These are phyloP conservation scores for Pelusios castaneus DNA, from an alignment of 2,113 vertebrate species.

Conservation along the genomic window DNA sequence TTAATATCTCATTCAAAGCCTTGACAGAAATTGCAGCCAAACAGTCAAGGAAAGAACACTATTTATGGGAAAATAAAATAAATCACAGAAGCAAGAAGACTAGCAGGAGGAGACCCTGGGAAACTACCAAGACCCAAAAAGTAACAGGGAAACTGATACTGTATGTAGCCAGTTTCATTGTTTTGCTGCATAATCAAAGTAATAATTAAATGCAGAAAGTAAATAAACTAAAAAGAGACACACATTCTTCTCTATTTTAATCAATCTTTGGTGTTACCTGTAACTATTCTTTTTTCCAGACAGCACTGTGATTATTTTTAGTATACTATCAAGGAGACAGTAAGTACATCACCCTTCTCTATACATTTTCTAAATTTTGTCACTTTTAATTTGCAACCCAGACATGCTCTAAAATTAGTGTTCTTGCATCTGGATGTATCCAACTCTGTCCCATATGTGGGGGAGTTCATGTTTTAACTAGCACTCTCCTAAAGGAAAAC, in stretches of 20 bases:
- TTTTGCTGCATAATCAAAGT: not conserved
- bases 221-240: not conserved
- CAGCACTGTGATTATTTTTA: not conserved
- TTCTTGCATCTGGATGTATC: not conserved
- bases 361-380: not conserved
- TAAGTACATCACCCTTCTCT: not conserved
- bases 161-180: not conserved
- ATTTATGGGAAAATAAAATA: not conserved
- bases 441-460: not conserved
- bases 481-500: not conserved
- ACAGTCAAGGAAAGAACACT: not conserved
- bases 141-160: not conserved
- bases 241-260: not conserved
- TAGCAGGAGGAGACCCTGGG: not conserved
- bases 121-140: not conserved
- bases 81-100: not conserved
- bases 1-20: not conserved
- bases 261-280: not conserved
- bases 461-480: not conserved
- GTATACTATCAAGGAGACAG: not conserved
- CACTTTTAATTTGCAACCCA: not conserved
- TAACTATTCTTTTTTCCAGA: not conserved
- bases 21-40: not conserved
- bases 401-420: not conserved
- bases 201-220: not conserved